A percentile compares a stretch with the other conserved stretches of the same genome.
These are phyloP conservation scores for Lacerta viridis DNA, from an alignment of 2,797 vertebrate genomes.

Conservation along the genomic window DNA sequence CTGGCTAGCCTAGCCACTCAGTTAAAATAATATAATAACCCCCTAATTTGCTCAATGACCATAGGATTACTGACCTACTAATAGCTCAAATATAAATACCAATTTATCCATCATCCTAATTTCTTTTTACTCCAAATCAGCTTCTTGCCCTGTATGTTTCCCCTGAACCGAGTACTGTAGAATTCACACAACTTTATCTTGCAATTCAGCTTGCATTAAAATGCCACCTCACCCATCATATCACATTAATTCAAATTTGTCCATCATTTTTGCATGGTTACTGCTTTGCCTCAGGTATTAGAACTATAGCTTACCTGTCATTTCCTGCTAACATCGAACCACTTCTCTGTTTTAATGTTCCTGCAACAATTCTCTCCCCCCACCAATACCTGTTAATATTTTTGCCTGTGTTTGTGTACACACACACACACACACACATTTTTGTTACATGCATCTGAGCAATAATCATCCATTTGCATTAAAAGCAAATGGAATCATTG, in stretches of 20 bases:
- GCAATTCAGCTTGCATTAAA: conserved; percentile 75
- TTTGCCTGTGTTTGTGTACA: conserved; percentile 55
- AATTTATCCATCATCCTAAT: conserved; percentile 52
- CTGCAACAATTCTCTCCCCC: conserved; percentile 66
- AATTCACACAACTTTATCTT: conserved; percentile 64
- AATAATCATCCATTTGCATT: conserved; percentile 62
- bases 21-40: conserved; percentile 54
- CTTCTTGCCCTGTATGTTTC: conserved; percentile 40
- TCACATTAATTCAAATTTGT: conserved; percentile 82
- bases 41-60: conserved; percentile 64
- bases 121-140: conserved; percentile 60
- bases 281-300: conserved; percentile 82
- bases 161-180: conserved; percentile 58
- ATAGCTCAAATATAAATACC: conserved; percentile 49
- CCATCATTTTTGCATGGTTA: conserved; percentile 76
- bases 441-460: conserved; percentile 58
- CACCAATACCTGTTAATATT: conserved; percentile 70
- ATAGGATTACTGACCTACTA: conserved; percentile 41
- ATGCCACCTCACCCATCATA: conserved; percentile 72
- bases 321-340: conserved; percentile 70
- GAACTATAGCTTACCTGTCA: conserved; percentile 79
- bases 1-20: conserved; percentile 57
- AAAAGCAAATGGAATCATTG: conserved; percentile 60
- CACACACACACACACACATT: conserved; percentile 45
- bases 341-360: conserved; percentile 74